Base-by-base conservation (phyloP, 2,797 vertebrate genomes). In the Hippoglossus hippoglossus region DNA sequence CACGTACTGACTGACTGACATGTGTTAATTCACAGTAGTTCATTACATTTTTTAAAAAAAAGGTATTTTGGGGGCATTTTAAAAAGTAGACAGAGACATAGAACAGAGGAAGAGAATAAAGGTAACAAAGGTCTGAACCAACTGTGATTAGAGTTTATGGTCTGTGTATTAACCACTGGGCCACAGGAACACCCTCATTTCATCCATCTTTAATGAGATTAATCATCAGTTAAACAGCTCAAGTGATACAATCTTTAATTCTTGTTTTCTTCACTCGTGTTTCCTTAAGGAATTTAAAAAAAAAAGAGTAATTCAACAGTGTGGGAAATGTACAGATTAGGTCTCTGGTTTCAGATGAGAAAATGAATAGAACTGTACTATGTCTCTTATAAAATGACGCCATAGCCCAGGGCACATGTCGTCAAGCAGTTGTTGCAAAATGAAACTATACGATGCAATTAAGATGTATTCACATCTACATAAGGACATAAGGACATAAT, bases 151-250 rank as follows among this genome's bases (percentile, higher is more conserved):
- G 22, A 47, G 47, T 49, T 10, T 10, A 49, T 49, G 47, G 47
- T 13, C 3, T 4, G 11, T 22, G 2, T 67, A 19, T 56, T 52
- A 41, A 54, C 31, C 25, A 64, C 56, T 5, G 12, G 7, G 24
- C 26, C 2, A 18, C 26, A 34, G 16, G 4, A 22, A 53, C 1
- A 1, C 15, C 47, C 47, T 15, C 49, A 18, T 63, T 59, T 59
- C 41, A 26, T 69, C 55, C 11, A 22, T 63, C 56, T 53, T 65
- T 51, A 25, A 55, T 58, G 11, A 55, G 56, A 24, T 47, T 58
- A 71, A 24, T 49, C 49, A 51, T 19, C 21, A 41, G n/a, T 24
- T 19, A 55, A 63, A 67, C 56, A 59, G 25, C n/a, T 51, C 18
- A 11, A 47, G n/a, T 0, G 0, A 51, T 34, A 26, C 12, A 49